phyloP scores from a whole-genome alignment of 2,797 vertebrate genomes.

The Hirundo rustica region DNA sequence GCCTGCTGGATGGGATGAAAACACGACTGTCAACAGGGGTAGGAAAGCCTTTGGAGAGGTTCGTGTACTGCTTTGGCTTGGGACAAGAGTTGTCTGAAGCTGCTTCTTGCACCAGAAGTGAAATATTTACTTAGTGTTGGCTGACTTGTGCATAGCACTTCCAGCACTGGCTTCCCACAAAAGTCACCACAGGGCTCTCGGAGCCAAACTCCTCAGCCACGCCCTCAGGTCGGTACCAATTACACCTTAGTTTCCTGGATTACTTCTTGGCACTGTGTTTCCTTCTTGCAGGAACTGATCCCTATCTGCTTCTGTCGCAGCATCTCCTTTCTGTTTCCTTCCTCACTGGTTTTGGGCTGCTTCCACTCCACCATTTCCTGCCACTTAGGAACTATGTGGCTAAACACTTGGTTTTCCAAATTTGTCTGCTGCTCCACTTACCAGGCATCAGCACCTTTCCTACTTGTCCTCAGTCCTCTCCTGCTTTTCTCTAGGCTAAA shows the following conservation, averaged over 20 bases:
- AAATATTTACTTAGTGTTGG: not conserved
- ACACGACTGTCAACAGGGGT: not conserved
- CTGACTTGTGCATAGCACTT: not conserved
- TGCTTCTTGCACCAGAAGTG: not conserved
- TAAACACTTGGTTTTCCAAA: not conserved
- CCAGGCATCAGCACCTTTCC: not conserved
- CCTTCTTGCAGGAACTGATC: not conserved
- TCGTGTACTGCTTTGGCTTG: not conserved
- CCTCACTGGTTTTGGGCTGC: not conserved
- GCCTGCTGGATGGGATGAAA: not conserved
- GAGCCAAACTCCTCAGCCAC: not conserved
- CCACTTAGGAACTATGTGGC: not conserved
- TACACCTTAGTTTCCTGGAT: not conserved
- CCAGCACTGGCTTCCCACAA: not conserved
- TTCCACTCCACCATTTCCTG: rapidly evolving
- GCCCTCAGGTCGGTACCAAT: not conserved
- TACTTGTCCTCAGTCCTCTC: not conserved
- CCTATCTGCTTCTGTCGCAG: not conserved
- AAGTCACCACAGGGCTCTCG: not conserved
- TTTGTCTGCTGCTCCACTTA: not conserved
- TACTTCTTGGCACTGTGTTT: not conserved
- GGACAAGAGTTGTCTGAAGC: not conserved
- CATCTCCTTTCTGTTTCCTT: not conserved
- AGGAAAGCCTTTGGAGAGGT: not conserved
- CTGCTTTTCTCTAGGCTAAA: not conserved